These are phyloP conservation scores for Macrosoma leucophasiata DNA, from an alignment of 2,888 invertebrate species.

Conservation along the genomic window DNA sequence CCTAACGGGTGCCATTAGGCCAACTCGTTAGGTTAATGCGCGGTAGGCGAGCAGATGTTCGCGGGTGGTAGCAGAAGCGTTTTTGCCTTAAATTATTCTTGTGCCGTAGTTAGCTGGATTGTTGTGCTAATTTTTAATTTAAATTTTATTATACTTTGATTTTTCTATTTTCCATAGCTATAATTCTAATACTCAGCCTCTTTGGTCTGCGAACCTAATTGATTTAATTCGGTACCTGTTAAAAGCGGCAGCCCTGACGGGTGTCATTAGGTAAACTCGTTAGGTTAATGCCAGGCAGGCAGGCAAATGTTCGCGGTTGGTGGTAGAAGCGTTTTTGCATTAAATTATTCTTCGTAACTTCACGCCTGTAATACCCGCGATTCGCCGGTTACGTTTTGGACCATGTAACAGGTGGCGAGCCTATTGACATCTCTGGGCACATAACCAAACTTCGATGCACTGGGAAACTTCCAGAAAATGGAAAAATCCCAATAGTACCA, in stretches of 20 bases:
- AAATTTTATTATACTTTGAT: no score
- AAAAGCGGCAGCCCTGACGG: conserved; percentile 52
- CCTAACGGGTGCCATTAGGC: conserved; percentile 65
- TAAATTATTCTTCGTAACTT: no score
- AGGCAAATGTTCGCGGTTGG: conserved; percentile 56
- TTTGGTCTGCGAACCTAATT: no score
- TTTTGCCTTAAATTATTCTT: conserved; percentile 63
- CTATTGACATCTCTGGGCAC: no score
- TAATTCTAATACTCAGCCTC: no score
- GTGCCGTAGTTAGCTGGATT: conserved; percentile 44
- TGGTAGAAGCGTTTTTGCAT: conserved; percentile 54
- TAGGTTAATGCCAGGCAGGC: conserved; percentile 67
- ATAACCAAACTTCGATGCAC: no score
- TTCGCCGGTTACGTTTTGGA: no score
- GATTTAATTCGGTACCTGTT: conserved; percentile 64
- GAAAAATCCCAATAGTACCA: no score
- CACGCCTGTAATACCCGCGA: no score
- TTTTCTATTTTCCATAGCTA: no score
- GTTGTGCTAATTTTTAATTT: conserved; percentile 5
- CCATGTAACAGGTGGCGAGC: no score
- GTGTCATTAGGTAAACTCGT: conserved; percentile 70
- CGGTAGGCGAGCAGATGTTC: conserved; percentile 64
- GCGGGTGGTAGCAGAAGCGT: conserved; percentile 41
- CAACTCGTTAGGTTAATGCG: conserved; percentile 71
- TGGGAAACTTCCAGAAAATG: no score